Percentiles rank a stretch among this genome's conserved stretches.
Conservation (phyloP, 2,888 invertebrate genomes). For the Microplitis manilae region DNA sequence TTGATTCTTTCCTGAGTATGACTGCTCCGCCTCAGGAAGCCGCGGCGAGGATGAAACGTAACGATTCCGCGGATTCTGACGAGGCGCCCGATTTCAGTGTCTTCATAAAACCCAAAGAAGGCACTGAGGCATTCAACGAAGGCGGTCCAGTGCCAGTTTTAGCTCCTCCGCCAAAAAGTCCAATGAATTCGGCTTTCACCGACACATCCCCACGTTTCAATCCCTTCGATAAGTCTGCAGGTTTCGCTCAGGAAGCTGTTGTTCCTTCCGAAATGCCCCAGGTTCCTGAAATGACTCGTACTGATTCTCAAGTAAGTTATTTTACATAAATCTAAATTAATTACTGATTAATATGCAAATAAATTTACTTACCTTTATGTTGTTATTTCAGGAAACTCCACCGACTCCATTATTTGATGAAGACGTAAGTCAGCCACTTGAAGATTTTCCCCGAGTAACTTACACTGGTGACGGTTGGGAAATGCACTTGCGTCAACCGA, state of each 20-base stretch:
- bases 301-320: constrained; percentile 65
- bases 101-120: constrained; percentile 80
- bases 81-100: constrained; percentile 87
- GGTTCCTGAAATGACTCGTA: constrained; percentile 68
- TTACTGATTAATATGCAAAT: background rate
- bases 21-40: constrained; percentile 84
- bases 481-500: constrained; percentile 94
- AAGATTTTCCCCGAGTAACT: constrained; percentile 88
- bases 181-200: constrained; percentile 72
- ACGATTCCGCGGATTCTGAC: constrained; percentile 84
- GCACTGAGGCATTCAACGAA: constrained; percentile 66
- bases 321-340: background rate
- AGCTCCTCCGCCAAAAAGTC: constrained; percentile 81
- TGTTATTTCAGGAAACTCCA: constrained; percentile 85
- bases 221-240: constrained; percentile 81
- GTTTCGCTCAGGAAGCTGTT: constrained; percentile 68
- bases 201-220: constrained; percentile 82
- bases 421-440: constrained; percentile 91
- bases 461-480: constrained; percentile 93
- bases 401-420: constrained; percentile 96
- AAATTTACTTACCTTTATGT: background rate
- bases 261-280: constrained; percentile 63
- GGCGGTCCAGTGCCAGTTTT: constrained; percentile 79
- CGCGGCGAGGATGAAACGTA: constrained; percentile 76
- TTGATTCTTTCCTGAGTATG: constrained; percentile 87